phyloP scores from a whole-genome alignment of 2,888 invertebrate species.

The Escarpia spicata region DNA sequence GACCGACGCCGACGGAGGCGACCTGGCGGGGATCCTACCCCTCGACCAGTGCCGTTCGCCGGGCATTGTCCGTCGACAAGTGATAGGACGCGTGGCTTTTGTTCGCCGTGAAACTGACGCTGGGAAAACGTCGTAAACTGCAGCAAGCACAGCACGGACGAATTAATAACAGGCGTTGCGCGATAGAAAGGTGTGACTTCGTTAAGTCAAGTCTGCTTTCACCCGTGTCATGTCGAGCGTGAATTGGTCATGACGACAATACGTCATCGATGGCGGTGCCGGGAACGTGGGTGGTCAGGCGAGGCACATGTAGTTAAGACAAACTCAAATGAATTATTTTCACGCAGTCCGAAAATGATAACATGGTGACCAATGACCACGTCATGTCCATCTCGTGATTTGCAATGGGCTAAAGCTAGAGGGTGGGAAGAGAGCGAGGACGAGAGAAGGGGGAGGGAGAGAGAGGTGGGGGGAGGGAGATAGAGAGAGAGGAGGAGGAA shows the following conservation, averaged over 20 bases:
- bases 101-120: neutral
- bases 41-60: neutral
- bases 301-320: neutral
- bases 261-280: neutral
- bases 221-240: neutral
- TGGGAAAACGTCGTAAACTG: conserved; percentile 16
- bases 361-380: no score
- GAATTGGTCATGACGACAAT: neutral
- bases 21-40: neutral
- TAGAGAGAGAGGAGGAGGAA: neutral
- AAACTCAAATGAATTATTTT: no score
- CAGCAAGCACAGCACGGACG: neutral
- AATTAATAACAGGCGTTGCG: neutral
- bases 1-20: neutral
- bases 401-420: neutral
- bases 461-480: neutral
- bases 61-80: neutral
- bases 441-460: neutral
- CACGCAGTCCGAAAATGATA: no score
- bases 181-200: conserved; percentile 3
- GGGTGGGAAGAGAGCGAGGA: neutral
- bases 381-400: no score
- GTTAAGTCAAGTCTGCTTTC: neutral
- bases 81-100: conserved; percentile 16
- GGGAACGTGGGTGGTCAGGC: neutral